Base-by-base conservation (phyloP, 2,797 vertebrate species). In the Brachymystax lenok region DNA sequence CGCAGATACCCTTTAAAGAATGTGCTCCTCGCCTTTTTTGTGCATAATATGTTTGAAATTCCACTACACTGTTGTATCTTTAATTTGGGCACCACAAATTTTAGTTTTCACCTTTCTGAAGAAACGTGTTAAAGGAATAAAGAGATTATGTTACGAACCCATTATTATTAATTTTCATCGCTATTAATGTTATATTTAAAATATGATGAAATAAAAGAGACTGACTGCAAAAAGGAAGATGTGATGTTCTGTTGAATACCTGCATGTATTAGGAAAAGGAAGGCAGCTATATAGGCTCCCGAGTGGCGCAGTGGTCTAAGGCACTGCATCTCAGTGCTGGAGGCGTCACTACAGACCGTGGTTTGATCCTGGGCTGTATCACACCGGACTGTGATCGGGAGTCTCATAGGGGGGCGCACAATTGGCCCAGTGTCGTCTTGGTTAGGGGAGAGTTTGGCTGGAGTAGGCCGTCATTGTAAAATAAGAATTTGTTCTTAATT, bases 61-160 rank as follows among this genome's bases (percentile, higher is more conserved):
- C 82, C 84, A 84, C 81, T 88, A 83, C 79, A 50, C 77, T 87
- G 82, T 85, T 91, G 84, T 87, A 91, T 92, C 87, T 92, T 92
- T 90, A 85, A 90, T 92, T 90, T 75, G 21, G 35, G 46, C 77
- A 46, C 40, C 12, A 83, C 73, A 87, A 85, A 81, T 71, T 80
- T 85, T 85, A 88, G 81, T 82, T 84, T 85, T 84, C 84, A 89
- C 88, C 87, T 88, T 89, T 82, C 80, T 79, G 78, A 84, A 40
- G 80, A 81, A 77, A 80, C 51, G 74, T 86, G 78, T 80, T 77
- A 88, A 86, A 87, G 74, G 80, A 79, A 69, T 3, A 54, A 80
- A 78, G 67, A 84, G 77, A 78, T 75, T 80, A 78, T 24, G 6
- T 76, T 24, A 77, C 35, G n/a, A 72, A 82, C 69, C 76, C 7